phyloP scores from a whole-genome alignment of 37 sponge, comb jelly and placozoan species.

The Oopsacas minuta region DNA sequence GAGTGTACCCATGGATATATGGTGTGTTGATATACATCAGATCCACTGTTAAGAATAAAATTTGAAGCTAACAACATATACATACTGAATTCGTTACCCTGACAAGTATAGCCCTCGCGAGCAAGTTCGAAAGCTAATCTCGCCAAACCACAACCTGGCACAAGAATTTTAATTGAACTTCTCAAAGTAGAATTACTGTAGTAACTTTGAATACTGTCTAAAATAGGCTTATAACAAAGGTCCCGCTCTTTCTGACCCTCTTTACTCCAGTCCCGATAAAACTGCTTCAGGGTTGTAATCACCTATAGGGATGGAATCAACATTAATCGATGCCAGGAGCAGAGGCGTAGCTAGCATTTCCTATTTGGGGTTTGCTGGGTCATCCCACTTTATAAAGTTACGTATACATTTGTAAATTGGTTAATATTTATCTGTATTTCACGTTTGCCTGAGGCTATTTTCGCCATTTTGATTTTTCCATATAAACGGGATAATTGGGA shows the following conservation, averaged over 20 bases:
- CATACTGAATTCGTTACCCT: conserved; percentile 97
- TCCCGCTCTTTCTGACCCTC: conserved; percentile 75
- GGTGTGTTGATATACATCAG: neutral
- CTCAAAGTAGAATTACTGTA: neutral
- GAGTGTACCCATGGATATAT: conserved; percentile 76
- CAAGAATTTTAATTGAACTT: conserved; percentile 32
- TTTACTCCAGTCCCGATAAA: conserved; percentile 88
- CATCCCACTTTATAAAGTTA: too few relatives aligned
- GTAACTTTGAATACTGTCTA: conserved; percentile 44
- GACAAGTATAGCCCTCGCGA: conserved; percentile 58
- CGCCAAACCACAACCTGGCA: conserved; percentile 91
- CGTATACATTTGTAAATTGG: too few relatives aligned
- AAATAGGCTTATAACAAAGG: conserved; percentile 75
- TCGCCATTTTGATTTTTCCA: too few relatives aligned
- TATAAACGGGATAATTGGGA: too few relatives aligned
- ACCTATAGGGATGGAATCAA: conserved; percentile 78
- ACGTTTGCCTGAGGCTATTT: too few relatives aligned
- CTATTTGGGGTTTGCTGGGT: too few relatives aligned
- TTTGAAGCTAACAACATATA: conserved; percentile 88
- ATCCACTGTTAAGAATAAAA: conserved; percentile 62
- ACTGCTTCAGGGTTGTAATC: conserved; percentile 84
- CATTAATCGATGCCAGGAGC: too few relatives aligned
- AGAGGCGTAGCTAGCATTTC: too few relatives aligned
- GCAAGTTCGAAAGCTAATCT: conserved; percentile 86
- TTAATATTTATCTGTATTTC: too few relatives aligned